These are phyloP conservation scores for Drosophila funebris DNA, from an alignment of 1,140 invertebrate species.

Conservation along the genomic window DNA sequence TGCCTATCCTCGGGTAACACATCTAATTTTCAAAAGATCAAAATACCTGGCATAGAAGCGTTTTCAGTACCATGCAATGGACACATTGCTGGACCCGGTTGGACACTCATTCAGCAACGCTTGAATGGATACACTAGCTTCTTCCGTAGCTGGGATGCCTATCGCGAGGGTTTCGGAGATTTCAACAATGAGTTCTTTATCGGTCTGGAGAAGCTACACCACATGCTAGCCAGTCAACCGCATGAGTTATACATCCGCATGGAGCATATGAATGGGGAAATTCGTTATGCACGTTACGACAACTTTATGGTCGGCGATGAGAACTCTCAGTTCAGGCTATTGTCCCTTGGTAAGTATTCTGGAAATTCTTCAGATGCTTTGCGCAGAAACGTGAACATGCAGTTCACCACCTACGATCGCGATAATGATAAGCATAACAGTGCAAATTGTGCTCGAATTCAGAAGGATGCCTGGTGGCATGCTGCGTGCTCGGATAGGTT, in stretches of 20 bases:
- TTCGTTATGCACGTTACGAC: slow-evolving; percentile 4
- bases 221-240: neutral
- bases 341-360: neutral
- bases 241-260: slow-evolving; percentile 1
- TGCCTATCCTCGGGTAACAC: neutral
- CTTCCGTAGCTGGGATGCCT: neutral
- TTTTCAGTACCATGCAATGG: neutral
- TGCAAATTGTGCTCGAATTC: neutral
- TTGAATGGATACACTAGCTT: neutral
- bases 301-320: slow-evolving; percentile 4
- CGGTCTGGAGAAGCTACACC: slow-evolving; percentile 2
- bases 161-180: slow-evolving; percentile 12
- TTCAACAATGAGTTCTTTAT: slow-evolving; percentile 1
- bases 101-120: slow-evolving; percentile 1
- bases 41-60: neutral
- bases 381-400: neutral
- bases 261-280: neutral
- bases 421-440: neutral
- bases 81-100: neutral
- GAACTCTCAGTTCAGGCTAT: neutral
- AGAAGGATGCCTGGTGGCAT: slow-evolving; percentile 10
- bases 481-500: neutral
- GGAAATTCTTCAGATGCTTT: neutral
- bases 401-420: neutral
- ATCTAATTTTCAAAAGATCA: neutral